A percentile compares a stretch with the other conserved stretches of the same genome.
Evolutionary conservation across 2,888 invertebrate species (phyloP).

Genomic region (Sminthurinus aureus): DNA sequence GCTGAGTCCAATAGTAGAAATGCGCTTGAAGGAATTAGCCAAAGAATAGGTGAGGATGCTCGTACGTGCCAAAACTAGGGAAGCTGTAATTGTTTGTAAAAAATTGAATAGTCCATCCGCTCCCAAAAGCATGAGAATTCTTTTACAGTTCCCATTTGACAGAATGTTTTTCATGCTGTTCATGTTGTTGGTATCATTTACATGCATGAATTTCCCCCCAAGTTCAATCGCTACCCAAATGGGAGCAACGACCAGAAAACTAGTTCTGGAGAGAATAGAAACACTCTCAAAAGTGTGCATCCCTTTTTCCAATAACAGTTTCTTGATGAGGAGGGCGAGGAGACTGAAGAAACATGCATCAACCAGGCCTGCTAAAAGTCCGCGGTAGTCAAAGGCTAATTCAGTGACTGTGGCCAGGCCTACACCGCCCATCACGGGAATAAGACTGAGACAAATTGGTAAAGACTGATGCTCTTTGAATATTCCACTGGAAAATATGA

Average conservation of each 20-base stretch:
- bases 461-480: slow-evolving; percentile 65
- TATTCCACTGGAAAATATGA: slow-evolving; percentile 75
- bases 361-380: slow-evolving; percentile 83
- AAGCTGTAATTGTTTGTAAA: slow-evolving; percentile 91
- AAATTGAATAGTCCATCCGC: slow-evolving; percentile 89
- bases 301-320: slow-evolving; percentile 67
- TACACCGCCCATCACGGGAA: slow-evolving; percentile 91
- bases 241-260: slow-evolving; percentile 82
- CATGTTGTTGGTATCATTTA: no score
- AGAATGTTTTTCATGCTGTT: no score
- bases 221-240: slow-evolving; percentile 78
- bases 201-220: background rate
- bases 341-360: slow-evolving; percentile 92
- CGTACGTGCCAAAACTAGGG: slow-evolving; percentile 84
- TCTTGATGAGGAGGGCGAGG: slow-evolving; percentile 95
- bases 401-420: slow-evolving; percentile 92
- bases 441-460: slow-evolving; percentile 80
- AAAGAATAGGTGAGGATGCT: slow-evolving; percentile 94
- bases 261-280: slow-evolving; percentile 75
- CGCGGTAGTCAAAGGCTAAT: slow-evolving; percentile 83
- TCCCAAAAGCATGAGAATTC: slow-evolving; percentile 61
- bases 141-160: no score
- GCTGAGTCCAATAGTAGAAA: slow-evolving; percentile 88
- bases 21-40: slow-evolving; percentile 92
- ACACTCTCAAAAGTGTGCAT: slow-evolving; percentile 14